phyloP scores from a whole-genome alignment of 2,797 vertebrate genomes.

The Falco columbarius region DNA sequence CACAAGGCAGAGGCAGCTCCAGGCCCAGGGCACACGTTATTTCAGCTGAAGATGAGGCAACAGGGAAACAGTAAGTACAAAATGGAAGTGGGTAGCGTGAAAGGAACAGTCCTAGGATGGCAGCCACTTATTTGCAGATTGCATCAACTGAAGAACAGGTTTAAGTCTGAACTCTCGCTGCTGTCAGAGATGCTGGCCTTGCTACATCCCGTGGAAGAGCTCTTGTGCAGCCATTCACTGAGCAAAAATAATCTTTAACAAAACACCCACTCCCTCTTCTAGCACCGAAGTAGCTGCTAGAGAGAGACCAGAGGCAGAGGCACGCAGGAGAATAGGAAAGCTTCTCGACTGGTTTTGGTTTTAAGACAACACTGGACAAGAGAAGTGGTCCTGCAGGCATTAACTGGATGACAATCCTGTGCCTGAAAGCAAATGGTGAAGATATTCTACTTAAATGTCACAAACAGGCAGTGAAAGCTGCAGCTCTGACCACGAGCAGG shows the following conservation, averaged over 20 bases:
- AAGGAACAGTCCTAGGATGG: neutral
- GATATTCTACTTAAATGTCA: neutral
- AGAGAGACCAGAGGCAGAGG: neutral
- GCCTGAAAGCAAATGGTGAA: neutral
- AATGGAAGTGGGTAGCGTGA: neutral
- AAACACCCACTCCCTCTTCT: constrained; percentile 3
- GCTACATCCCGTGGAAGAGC: neutral
- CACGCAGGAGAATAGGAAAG: neutral
- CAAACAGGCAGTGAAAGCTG: neutral
- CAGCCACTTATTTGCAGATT: neutral
- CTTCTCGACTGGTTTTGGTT: neutral
- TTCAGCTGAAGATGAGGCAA: neutral
- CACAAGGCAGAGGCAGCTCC: neutral
- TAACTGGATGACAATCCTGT: neutral
- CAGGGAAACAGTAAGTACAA: neutral
- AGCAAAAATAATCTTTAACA: neutral
- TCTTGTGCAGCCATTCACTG: neutral
- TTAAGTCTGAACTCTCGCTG: neutral
- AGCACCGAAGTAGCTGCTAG: neutral
- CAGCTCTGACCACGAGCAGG: neutral
- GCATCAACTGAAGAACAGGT: neutral
- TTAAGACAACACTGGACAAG: neutral
- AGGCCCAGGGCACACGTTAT: neutral
- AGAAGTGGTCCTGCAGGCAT: neutral
- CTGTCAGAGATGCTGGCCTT: neutral